Percentiles rank a stretch among this genome's conserved stretches.
Evolutionary conservation across 1,140 invertebrate species (phyloP).

Genomic region (Helicoverpa armigera): DNA sequence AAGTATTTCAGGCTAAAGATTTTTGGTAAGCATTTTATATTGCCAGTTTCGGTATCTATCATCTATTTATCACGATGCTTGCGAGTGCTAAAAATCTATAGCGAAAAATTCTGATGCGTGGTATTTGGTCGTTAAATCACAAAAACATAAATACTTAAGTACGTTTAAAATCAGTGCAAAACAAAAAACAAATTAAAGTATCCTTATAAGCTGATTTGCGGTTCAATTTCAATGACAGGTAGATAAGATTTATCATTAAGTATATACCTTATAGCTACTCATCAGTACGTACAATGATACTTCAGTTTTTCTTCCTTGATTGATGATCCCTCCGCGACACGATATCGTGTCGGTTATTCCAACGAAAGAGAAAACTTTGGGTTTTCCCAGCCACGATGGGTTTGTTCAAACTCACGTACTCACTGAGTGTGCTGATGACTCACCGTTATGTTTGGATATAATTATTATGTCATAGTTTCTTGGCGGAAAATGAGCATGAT

Average conservation of each 20-base stretch:
- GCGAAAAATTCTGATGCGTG: too few relatives aligned
- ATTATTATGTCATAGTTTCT: not conserved
- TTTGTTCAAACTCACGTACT: not conserved
- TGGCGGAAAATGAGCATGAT: not conserved
- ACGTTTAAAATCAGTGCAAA: not conserved
- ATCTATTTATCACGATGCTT: too few relatives aligned
- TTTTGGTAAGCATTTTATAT: too few relatives aligned
- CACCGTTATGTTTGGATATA: too few relatives aligned
- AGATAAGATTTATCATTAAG: not conserved
- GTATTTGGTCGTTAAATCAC: too few relatives aligned
- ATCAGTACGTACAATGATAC: not conserved
- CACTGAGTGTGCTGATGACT: too few relatives aligned
- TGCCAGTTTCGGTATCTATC: too few relatives aligned
- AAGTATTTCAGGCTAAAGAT: too few relatives aligned
- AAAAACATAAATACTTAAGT: not conserved
- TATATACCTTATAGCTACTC: not conserved
- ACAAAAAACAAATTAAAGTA: not conserved
- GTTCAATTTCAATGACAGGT: not conserved
- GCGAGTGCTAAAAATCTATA: too few relatives aligned
- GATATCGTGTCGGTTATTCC: not conserved
- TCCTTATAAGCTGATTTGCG: not conserved
- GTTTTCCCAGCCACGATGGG: not conserved
- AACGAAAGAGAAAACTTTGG: conserved; percentile 6
- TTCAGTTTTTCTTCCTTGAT: conserved; percentile 1
- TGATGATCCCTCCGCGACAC: not conserved